Evolutionary conservation across 2,797 vertebrate genomes (phyloP).

Genomic region (Parotocinclus haroldoi): DNA sequence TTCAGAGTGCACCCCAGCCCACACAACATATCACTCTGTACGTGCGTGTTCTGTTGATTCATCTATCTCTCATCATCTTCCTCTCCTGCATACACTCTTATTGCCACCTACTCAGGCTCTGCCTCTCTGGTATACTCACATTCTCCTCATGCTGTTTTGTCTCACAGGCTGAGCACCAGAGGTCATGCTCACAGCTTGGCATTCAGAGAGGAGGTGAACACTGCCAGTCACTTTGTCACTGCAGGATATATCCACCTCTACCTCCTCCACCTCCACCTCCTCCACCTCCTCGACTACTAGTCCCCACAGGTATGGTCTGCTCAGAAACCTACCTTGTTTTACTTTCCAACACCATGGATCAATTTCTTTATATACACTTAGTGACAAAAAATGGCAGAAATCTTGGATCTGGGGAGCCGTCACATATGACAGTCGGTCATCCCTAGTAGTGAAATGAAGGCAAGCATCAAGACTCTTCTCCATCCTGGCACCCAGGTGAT

Average conservation of each 20-base stretch:
- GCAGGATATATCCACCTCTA: conserved; percentile 85
- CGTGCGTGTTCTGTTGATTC: conserved; percentile 20
- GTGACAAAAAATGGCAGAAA: too few species aligned
- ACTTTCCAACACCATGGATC: too few species aligned
- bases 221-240: conserved; percentile 88
- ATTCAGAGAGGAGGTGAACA: conserved; percentile 80
- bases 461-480: too few species aligned
- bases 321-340: too few species aligned
- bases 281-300: conserved; percentile 72
- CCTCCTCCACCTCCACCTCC: conserved; percentile 90
- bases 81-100: conserved; percentile 34
- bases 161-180: conserved; percentile 87
- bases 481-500: too few species aligned
- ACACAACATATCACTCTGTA: conserved; percentile 28
- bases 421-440: too few species aligned
- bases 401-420: too few species aligned
- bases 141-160: conserved; percentile 50
- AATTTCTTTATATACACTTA: too few species aligned
- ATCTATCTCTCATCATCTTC: conserved; percentile 30
- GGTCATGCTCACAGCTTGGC: conserved; percentile 85
- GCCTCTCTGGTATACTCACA: conserved; percentile 1
- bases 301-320: conserved; percentile 62
- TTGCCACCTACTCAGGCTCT: conserved; percentile 36
- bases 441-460: too few species aligned
- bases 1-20: conserved; percentile 15